Conservation (phyloP, 2,888 invertebrate genomes). For the Phania funesta region DNA sequence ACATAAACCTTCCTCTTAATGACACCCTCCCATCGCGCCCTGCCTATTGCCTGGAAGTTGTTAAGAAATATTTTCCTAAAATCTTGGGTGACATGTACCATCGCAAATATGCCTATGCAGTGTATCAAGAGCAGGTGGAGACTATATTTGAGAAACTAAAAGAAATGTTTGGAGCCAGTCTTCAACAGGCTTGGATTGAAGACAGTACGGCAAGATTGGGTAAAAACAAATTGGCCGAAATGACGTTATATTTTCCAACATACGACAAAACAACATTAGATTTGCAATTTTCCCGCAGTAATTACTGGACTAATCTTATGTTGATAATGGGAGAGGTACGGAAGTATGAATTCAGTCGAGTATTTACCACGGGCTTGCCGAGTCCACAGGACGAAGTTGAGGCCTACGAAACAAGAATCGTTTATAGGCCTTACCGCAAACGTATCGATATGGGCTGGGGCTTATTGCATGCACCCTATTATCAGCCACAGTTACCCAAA, state of each 20-base stretch:
- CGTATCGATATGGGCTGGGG: constrained; percentile 75
- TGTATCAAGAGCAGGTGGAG: constrained; percentile 68
- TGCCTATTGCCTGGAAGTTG: constrained; percentile 68
- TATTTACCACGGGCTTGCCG: constrained; percentile 70
- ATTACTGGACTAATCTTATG: constrained; percentile 74
- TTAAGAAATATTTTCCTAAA: constrained; percentile 72
- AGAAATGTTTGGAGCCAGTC: constrained; percentile 69
- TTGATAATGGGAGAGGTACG: constrained; percentile 69
- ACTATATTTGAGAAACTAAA: constrained; percentile 70
- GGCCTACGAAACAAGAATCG: constrained; percentile 72
- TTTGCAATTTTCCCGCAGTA: constrained; percentile 62
- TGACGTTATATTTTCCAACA: constrained; percentile 68
- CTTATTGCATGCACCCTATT: constrained; percentile 74
- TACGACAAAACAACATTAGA: constrained; percentile 66
- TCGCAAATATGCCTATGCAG: constrained; percentile 69
- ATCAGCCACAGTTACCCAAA: constrained; percentile 72
- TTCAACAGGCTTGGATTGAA: constrained; percentile 74
- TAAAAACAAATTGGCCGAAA: constrained; percentile 71
- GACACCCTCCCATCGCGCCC: constrained; percentile 57
- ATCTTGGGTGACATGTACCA: constrained; percentile 76
- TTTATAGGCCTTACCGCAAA: constrained; percentile 72
- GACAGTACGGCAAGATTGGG: constrained; percentile 73
- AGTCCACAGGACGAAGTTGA: constrained; percentile 72
- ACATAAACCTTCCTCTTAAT: constrained; percentile 69
- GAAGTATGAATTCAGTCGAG: constrained; percentile 64